A percentile compares a stretch with the other conserved stretches of the same genome.
Conservation (phyloP, 2,797 vertebrate genomes). For the Chrosomus eos region DNA sequence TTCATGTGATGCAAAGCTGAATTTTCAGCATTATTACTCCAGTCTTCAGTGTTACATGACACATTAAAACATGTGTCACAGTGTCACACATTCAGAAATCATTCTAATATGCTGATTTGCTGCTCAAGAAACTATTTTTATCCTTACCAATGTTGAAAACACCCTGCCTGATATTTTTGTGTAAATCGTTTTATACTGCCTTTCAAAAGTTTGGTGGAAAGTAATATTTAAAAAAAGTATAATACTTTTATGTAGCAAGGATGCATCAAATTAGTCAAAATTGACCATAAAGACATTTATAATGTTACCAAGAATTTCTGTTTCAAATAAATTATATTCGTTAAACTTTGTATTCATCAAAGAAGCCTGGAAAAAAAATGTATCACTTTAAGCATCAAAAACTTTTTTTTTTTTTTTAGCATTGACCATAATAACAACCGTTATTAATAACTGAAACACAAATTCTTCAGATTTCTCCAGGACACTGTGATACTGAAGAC, state of each 20-base stretch:
- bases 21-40: not conserved
- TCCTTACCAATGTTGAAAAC: not conserved
- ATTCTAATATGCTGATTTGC: not conserved
- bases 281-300: too few relatives aligned
- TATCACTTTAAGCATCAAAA: too few relatives aligned
- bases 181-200: not conserved
- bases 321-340: too few relatives aligned
- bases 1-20: not conserved
- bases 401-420: too few relatives aligned
- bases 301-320: too few relatives aligned
- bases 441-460: not conserved
- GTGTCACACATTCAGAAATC: not conserved
- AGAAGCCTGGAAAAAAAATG: too few relatives aligned
- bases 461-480: not conserved
- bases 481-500: not conserved
- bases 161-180: not conserved
- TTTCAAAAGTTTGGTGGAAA: not conserved
- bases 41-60: not conserved
- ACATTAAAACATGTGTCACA: too few relatives aligned
- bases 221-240: too few relatives aligned
- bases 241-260: too few relatives aligned
- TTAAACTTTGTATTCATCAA: too few relatives aligned
- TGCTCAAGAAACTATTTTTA: not conserved
- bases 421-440: not conserved
- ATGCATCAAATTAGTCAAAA: too few relatives aligned